phyloP scores from a whole-genome alignment of 2,888 invertebrate species.

The Mechanitis mazaeus region DNA sequence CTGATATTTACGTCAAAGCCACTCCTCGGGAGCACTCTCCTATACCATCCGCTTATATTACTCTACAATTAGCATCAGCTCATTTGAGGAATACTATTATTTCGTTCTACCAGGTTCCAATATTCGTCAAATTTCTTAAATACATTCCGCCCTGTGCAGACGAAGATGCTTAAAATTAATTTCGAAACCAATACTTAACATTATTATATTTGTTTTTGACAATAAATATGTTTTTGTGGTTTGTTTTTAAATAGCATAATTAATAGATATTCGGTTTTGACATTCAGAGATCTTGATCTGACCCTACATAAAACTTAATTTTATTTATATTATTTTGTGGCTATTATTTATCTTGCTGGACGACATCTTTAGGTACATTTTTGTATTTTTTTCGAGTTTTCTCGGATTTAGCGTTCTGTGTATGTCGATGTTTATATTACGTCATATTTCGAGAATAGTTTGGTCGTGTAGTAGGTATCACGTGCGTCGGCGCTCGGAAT shows the following conservation, averaged over 20 bases:
- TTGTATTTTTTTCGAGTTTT: slow-evolving; percentile 16
- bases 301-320: slow-evolving; percentile 16
- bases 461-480: slow-evolving; percentile 37
- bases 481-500: slow-evolving; percentile 42
- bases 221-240: not conserved
- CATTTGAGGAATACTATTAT: slow-evolving; percentile 51
- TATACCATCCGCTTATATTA: slow-evolving; percentile 36
- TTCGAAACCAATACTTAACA: not conserved
- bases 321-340: not conserved
- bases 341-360: slow-evolving; percentile 19
- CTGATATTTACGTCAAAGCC: slow-evolving; percentile 41
- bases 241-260: not conserved
- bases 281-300: slow-evolving; percentile 8
- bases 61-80: slow-evolving; percentile 49
- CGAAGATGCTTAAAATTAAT: slow-evolving; percentile 15
- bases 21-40: slow-evolving; percentile 42
- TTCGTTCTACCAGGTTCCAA: slow-evolving; percentile 49
- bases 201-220: not conserved
- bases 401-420: slow-evolving; percentile 26
- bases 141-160: slow-evolving; percentile 29
- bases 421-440: slow-evolving; percentile 33
- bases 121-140: slow-evolving; percentile 48
- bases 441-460: slow-evolving; percentile 35
- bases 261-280: not conserved
- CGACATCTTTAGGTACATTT: slow-evolving; percentile 24